A percentile compares a stretch with the other conserved stretches of the same genome.
Conservation (phyloP, 2,888 invertebrate species). For the Cyrtodaria siliqua region DNA sequence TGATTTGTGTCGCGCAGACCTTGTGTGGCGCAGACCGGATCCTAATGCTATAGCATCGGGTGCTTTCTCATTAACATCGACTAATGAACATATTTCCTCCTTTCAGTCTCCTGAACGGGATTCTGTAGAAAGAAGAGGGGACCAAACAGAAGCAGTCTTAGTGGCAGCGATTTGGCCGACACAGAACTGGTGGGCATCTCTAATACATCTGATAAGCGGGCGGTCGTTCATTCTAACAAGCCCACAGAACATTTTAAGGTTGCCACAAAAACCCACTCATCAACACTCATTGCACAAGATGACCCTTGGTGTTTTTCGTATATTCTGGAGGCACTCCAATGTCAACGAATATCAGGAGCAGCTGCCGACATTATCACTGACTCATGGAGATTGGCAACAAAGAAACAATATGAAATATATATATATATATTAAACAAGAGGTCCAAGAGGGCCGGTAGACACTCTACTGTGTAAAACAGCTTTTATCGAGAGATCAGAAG, state of each 20-base stretch:
- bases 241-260: slow-evolving; percentile 14
- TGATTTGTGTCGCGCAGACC: no score
- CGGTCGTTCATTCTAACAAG: slow-evolving; percentile 21
- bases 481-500: no score
- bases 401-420: slow-evolving; percentile 51
- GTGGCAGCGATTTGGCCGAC: slow-evolving; percentile 42
- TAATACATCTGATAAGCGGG: slow-evolving; percentile 5
- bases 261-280: slow-evolving; percentile 23
- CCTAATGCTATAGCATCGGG: slow-evolving; percentile 24
- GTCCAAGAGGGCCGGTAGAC: no score
- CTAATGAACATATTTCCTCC: slow-evolving; percentile 35
- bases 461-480: no score
- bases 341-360: slow-evolving; percentile 37
- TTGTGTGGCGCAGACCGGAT: slow-evolving; percentile 20
- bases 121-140: slow-evolving; percentile 44
- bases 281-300: slow-evolving; percentile 43
- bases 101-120: slow-evolving; percentile 28
- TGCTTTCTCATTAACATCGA: slow-evolving; percentile 35
- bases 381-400: slow-evolving; percentile 49
- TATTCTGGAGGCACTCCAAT: slow-evolving; percentile 48
- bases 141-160: slow-evolving; percentile 26
- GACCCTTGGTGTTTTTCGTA: slow-evolving; percentile 46
- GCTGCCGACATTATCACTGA: slow-evolving; percentile 38
- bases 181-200: slow-evolving; percentile 10
- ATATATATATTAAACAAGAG: slow-evolving; percentile 47